Conservation (phyloP, 2,797 vertebrate species). For the Sardinella longiceps region DNA sequence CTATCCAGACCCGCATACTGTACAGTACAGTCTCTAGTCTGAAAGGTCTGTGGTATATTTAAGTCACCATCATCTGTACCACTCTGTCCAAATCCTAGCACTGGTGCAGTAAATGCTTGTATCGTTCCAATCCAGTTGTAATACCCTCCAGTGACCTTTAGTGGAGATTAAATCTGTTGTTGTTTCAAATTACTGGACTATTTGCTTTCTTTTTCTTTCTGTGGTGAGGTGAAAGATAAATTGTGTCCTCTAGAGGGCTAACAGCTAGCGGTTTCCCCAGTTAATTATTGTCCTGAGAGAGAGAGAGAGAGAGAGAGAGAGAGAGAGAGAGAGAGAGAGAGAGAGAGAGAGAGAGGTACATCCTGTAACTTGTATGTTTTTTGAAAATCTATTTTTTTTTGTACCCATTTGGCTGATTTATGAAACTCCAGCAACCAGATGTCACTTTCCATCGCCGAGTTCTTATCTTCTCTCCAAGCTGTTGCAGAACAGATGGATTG, state of each 20-base stretch:
- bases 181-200: background rate
- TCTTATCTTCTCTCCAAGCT: slow-evolving; percentile 1
- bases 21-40: background rate
- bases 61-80: background rate
- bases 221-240: background rate
- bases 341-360: background rate
- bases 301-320: too few species aligned
- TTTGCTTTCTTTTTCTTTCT: background rate
- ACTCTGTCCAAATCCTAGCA: background rate
- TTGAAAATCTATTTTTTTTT: slow-evolving; percentile 10
- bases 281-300: slow-evolving; percentile 16
- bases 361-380: background rate
- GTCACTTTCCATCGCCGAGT: slow-evolving; percentile 1
- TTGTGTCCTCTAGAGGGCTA: background rate
- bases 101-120: background rate
- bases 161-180: background rate
- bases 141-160: background rate
- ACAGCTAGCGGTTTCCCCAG: background rate
- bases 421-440: background rate
- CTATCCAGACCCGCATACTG: background rate
- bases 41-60: background rate
- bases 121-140: background rate
- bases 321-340: background rate
- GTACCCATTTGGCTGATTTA: slow-evolving; percentile 18
- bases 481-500: slow-evolving; percentile 15